phyloP scores from a whole-genome alignment of 2,888 invertebrate genomes.

The Venustoraphidia nigricollis region DNA sequence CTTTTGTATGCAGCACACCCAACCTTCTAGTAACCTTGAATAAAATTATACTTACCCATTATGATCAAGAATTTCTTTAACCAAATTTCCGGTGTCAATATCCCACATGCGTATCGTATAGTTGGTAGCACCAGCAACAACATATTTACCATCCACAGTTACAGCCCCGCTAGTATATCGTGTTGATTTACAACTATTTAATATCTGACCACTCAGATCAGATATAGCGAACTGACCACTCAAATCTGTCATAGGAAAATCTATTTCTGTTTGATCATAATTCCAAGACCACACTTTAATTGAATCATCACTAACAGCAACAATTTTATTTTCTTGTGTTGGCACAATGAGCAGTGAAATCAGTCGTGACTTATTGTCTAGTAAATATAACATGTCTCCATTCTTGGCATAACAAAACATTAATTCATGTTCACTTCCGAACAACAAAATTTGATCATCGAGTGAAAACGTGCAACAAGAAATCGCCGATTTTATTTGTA shows the following conservation, averaged over 20 bases:
- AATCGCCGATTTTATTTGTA: slow-evolving; percentile 5
- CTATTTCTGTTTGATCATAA: slow-evolving; percentile 4
- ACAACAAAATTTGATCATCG: slow-evolving; percentile 15
- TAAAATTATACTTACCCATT: slow-evolving; percentile 17
- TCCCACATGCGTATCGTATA: slow-evolving; percentile 28
- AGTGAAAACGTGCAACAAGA: slow-evolving; percentile 15
- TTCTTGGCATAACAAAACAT: slow-evolving; percentile 13
- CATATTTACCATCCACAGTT: slow-evolving; percentile 27
- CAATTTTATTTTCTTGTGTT: slow-evolving; percentile 10
- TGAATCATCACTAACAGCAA: slow-evolving; percentile 12
- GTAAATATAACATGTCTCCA: slow-evolving; percentile 13
- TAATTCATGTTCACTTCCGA: slow-evolving; percentile 13
- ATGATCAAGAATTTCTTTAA: slow-evolving; percentile 16
- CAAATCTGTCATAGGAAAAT: slow-evolving; percentile 7
- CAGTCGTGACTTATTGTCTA: slow-evolving; percentile 11
- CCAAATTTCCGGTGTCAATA: slow-evolving; percentile 14
- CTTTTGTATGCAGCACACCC: no score
- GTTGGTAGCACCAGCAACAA: slow-evolving; percentile 27
- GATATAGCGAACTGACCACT: slow-evolving; percentile 6
- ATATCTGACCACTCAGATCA: neutral
- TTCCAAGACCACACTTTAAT: slow-evolving; percentile 14
- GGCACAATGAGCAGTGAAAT: slow-evolving; percentile 14
- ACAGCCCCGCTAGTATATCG: slow-evolving; percentile 24
- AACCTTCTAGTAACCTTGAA: no score
- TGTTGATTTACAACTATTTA: slow-evolving; percentile 12